Conservation (phyloP, 2,888 invertebrate species). For the Polydrusus tereticollis region DNA sequence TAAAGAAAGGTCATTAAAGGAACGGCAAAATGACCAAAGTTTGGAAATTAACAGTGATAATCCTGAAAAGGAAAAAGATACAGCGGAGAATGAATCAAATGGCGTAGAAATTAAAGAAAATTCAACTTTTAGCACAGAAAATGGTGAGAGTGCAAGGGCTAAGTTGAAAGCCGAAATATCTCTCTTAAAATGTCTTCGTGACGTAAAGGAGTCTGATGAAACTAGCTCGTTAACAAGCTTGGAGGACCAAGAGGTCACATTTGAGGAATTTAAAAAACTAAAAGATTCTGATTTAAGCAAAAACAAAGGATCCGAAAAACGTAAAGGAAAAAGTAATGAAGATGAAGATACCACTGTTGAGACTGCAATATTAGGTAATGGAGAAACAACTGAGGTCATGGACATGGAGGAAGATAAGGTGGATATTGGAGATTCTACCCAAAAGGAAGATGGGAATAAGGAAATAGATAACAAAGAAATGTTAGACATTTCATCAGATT, state of each 20-base stretch:
- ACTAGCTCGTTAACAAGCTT: background rate
- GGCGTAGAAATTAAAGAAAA: background rate
- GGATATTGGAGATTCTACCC: background rate
- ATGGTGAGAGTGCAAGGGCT: background rate
- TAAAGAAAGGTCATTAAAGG: background rate
- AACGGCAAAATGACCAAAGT: background rate
- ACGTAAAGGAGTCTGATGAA: background rate
- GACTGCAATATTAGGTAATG: background rate
- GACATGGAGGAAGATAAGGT: background rate
- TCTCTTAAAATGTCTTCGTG: background rate
- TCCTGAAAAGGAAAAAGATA: background rate
- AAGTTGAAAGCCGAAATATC: background rate
- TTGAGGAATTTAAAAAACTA: background rate
- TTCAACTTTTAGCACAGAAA: background rate
- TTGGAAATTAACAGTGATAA: background rate
- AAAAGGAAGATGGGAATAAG: background rate
- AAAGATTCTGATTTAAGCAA: background rate
- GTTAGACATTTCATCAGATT: background rate
- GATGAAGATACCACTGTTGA: background rate
- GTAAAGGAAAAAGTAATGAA: background rate
- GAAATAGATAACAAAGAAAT: background rate
- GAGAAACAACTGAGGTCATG: background rate
- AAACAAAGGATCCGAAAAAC: background rate
- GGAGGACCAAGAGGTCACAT: background rate
- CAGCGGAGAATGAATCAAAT: background rate